Conservation (phyloP, 2,113 vertebrate species). For the Taurulus bubalis region DNA sequence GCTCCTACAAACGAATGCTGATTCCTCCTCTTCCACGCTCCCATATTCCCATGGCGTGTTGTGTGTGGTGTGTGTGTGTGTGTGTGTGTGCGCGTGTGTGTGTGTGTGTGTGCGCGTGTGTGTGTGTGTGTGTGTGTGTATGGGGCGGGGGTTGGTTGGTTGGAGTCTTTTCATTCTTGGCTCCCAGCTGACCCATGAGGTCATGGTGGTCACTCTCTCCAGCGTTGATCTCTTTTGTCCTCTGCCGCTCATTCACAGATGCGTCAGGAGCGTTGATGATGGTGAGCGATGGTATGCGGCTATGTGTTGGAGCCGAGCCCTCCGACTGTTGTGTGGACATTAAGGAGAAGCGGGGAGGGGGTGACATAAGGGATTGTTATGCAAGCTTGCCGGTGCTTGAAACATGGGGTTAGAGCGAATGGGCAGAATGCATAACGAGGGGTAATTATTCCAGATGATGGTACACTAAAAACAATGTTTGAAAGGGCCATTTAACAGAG, state of each 20-base stretch:
- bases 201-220: slow-evolving; percentile 74
- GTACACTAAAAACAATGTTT: slow-evolving; percentile 37
- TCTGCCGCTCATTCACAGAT: slow-evolving; percentile 63
- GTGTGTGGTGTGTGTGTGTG: no score
- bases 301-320: slow-evolving; percentile 57
- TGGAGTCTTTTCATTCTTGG: slow-evolving; percentile 73
- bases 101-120: no score
- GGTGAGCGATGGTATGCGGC: slow-evolving; percentile 64
- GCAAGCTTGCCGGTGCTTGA: slow-evolving; percentile 38
- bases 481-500: slow-evolving; percentile 48
- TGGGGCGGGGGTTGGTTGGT: slow-evolving; percentile 48
- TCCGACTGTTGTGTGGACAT: slow-evolving; percentile 13
- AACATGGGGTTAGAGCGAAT: slow-evolving; percentile 40
- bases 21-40: slow-evolving; percentile 65
- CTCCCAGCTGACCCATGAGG: slow-evolving; percentile 75
- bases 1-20: slow-evolving; percentile 57
- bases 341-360: neutral
- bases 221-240: slow-evolving; percentile 69
- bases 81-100: no score
- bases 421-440: slow-evolving; percentile 61
- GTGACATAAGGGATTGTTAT: slow-evolving; percentile 63
- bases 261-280: slow-evolving; percentile 52
- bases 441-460: slow-evolving; percentile 55
- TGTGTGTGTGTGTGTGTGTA: slow-evolving; percentile 41
- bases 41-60: slow-evolving; percentile 65